Evolutionary conservation across 2,888 invertebrate genomes (phyloP).

Genomic region (Brachynemurus nebulosus): DNA sequence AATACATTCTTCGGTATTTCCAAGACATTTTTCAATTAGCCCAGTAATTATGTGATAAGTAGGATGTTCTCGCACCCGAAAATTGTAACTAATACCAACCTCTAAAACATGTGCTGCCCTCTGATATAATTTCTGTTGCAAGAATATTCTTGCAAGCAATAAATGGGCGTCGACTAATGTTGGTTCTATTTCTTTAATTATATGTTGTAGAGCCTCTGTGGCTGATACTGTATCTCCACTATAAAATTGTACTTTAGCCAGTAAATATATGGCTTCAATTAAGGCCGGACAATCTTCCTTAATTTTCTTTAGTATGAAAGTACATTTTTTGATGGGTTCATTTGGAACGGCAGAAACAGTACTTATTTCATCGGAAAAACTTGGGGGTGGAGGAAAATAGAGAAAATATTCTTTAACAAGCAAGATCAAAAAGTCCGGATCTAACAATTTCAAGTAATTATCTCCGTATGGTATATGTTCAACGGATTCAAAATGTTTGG

Average conservation of each 20-base stretch:
- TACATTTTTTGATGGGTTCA: conserved; percentile 39
- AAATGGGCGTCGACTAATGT: conserved; percentile 73
- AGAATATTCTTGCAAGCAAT: conserved; percentile 71
- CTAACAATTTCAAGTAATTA: conserved; percentile 56
- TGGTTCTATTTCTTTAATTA: conserved; percentile 60
- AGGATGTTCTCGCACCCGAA: conserved; percentile 82
- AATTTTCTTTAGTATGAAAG: conserved; percentile 55
- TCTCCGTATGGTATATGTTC: conserved; percentile 54
- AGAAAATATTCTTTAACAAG: conserved; percentile 62
- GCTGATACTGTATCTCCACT: conserved; percentile 64
- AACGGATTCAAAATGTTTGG: conserved; percentile 36
- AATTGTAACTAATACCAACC: conserved; percentile 81
- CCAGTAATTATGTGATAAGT: conserved; percentile 81
- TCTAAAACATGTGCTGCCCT: conserved; percentile 79
- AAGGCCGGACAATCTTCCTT: conserved; percentile 73
- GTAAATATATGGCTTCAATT: conserved; percentile 46
- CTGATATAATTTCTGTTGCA: conserved; percentile 52
- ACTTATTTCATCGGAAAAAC: no score
- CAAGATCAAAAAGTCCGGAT: conserved; percentile 76
- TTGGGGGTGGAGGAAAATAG: conserved; percentile 44
- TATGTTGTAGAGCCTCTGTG: conserved; percentile 51
- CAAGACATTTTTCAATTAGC: conserved; percentile 61
- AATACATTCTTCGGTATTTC: conserved; percentile 55
- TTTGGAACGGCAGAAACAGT: conserved; percentile 23
- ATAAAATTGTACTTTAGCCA: conserved; percentile 69